Percentiles rank a stretch among this genome's conserved stretches.
These are phyloP conservation scores for Artibeus lituratus DNA, from an alignment of 2,797 vertebrate genomes.

Conservation along the genomic window DNA sequence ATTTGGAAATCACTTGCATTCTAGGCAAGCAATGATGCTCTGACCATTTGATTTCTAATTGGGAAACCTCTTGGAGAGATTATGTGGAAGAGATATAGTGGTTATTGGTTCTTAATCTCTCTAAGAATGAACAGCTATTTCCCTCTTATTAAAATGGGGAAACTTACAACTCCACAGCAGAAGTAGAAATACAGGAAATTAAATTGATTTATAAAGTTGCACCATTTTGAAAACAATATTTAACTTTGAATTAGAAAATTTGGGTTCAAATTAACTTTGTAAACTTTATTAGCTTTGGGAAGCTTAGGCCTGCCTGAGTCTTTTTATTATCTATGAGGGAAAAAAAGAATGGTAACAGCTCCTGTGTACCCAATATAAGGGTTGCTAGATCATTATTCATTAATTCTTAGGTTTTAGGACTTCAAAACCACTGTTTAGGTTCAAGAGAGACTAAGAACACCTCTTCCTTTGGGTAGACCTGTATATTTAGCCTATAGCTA, in stretches of 20 bases:
- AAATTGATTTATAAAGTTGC: neutral
- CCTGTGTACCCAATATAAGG: neutral
- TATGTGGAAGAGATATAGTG: neutral
- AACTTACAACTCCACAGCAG: neutral
- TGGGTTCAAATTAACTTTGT: neutral
- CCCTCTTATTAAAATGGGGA: neutral
- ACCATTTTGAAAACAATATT: neutral
- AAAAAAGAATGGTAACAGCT: neutral
- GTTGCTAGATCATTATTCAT: neutral
- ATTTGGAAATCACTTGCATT: slow-evolving; percentile 10
- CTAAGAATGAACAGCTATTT: neutral
- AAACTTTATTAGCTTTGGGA: neutral
- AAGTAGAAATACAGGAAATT: neutral
- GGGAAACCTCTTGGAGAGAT: neutral
- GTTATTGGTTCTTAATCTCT: neutral
- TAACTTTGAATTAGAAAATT: neutral
- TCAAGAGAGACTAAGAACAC: neutral
- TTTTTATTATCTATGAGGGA: neutral
- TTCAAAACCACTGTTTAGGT: neutral
- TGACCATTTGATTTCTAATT: neutral
- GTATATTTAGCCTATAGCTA: neutral
- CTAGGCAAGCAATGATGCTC: neutral
- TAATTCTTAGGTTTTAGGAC: neutral
- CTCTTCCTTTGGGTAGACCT: neutral
- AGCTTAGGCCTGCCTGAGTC: neutral